Percentiles rank a stretch among this genome's conserved stretches.
Conservation (phyloP, 2,888 invertebrate genomes). For the Zaprionus obscuricornis region DNA sequence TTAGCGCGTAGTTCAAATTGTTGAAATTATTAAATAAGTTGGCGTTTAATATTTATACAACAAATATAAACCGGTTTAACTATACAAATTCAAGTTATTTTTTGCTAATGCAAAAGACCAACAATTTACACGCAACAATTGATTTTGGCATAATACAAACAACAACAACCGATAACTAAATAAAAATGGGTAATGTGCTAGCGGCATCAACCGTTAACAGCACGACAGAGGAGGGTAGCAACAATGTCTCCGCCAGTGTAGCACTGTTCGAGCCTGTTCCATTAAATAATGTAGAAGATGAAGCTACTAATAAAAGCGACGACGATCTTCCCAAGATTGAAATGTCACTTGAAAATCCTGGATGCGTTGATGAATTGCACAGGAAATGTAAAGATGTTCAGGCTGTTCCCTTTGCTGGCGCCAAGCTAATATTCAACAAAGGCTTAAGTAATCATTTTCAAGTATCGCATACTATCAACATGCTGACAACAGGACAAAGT, state of each 20-base stretch:
- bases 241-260: slow-evolving; percentile 68
- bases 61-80: too few relatives aligned
- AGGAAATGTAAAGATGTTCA: slow-evolving; percentile 99
- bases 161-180: too few relatives aligned
- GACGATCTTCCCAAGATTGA: slow-evolving; percentile 47
- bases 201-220: slow-evolving; percentile 80
- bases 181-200: slow-evolving; percentile 84
- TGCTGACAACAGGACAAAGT: slow-evolving; percentile 93
- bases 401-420: slow-evolving; percentile 98
- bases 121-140: too few relatives aligned
- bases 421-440: slow-evolving; percentile 96
- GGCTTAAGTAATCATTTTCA: slow-evolving; percentile 99
- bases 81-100: too few relatives aligned
- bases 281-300: slow-evolving; percentile 24
- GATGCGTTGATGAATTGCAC: slow-evolving; percentile 97
- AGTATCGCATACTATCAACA: slow-evolving; percentile 97
- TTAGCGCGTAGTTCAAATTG: too few relatives aligned
- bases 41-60: too few relatives aligned
- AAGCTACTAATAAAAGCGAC: slow-evolving; percentile 15
- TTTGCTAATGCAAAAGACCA: too few relatives aligned
- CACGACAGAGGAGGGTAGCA: slow-evolving; percentile 56
- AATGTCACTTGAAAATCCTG: slow-evolving; percentile 89
- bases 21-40: too few relatives aligned
- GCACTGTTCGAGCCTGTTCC: slow-evolving; percentile 70
- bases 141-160: too few relatives aligned